Evolutionary conservation across 1,140 invertebrate species (phyloP).

Genomic region (Trachymyrmex septentrionalis): DNA sequence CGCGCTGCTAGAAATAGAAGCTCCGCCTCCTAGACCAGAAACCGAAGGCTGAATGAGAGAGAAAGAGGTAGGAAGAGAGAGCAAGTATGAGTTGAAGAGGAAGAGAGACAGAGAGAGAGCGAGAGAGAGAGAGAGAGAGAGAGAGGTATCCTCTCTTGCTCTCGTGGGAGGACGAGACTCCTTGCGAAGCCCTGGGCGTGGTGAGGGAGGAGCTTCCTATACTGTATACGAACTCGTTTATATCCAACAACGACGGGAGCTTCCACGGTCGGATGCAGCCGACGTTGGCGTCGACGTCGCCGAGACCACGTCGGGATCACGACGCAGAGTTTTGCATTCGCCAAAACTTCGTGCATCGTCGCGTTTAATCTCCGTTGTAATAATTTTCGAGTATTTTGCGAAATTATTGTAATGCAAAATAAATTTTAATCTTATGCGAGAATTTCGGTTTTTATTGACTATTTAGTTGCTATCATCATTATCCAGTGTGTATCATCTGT

Average conservation of each 20-base stretch:
- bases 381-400: neutral
- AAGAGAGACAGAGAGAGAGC: slow-evolving; percentile 59
- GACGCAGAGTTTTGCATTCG: slow-evolving; percentile 12
- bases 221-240: slow-evolving; percentile 77
- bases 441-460: neutral
- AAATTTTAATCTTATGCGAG: neutral
- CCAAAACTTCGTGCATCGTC: neutral
- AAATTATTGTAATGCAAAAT: neutral
- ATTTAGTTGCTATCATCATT: neutral
- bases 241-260: slow-evolving; percentile 67
- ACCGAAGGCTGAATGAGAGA: slow-evolving; percentile 55
- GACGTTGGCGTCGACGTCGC: slow-evolving; percentile 33
- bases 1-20: slow-evolving; percentile 83
- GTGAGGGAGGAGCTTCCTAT: slow-evolving; percentile 82
- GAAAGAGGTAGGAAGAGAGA: slow-evolving; percentile 3
- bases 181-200: slow-evolving; percentile 79
- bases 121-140: slow-evolving; percentile 38
- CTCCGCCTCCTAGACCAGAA: slow-evolving; percentile 83
- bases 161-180: slow-evolving; percentile 66
- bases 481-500: neutral
- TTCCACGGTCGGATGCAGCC: slow-evolving; percentile 61
- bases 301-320: slow-evolving; percentile 1
- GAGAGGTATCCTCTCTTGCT: slow-evolving; percentile 72
- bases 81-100: slow-evolving; percentile 21
- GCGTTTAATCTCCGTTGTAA: neutral